Percentiles rank a stretch among this genome's conserved stretches.
Evolutionary conservation across 2,113 vertebrate species (phyloP).

Genomic region (Burhinus bistriatus): DNA sequence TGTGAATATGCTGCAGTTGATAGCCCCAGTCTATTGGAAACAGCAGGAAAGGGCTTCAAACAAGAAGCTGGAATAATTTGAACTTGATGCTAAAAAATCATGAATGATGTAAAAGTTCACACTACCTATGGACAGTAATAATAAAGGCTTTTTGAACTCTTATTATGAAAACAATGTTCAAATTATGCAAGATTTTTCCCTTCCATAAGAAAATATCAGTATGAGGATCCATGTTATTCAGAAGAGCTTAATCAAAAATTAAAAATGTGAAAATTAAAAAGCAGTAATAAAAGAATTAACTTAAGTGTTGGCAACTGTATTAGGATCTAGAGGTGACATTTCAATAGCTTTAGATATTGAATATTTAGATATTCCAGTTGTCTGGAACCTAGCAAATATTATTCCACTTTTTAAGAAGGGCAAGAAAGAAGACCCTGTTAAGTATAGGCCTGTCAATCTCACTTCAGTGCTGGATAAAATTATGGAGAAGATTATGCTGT

Average conservation of each 20-base stretch:
- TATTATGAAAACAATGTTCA: background rate
- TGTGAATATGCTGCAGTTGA: background rate
- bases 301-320: background rate
- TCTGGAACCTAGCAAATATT: background rate
- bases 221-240: background rate
- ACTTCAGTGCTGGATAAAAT: background rate
- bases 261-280: background rate
- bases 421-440: background rate
- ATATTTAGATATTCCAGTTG: no score
- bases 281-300: background rate
- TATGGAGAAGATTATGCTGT: background rate
- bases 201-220: background rate
- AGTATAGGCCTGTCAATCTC: background rate
- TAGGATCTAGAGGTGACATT: background rate
- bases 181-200: background rate
- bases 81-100: background rate
- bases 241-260: background rate
- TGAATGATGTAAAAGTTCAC: background rate
- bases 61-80: background rate
- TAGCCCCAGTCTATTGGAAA: background rate
- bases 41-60: background rate
- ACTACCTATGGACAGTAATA: background rate
- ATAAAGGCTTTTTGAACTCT: background rate
- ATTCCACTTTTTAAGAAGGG: background rate
- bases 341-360: background rate